Base-by-base conservation (phyloP, 23 tunicate genomes). In the Trididemnum miniatum region DNA sequence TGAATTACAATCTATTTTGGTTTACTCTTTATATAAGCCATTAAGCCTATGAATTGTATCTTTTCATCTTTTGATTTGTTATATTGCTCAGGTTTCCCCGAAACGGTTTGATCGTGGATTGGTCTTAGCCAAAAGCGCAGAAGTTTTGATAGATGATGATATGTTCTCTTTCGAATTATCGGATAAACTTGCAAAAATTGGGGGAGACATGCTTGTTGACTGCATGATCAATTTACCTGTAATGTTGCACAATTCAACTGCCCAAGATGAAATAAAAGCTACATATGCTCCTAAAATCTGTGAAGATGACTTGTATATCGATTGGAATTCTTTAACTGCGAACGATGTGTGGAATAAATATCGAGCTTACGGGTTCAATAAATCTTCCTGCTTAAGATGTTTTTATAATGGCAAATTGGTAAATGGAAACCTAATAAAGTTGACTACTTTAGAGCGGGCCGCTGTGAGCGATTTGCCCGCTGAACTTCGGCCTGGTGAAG, bases 291-390 rank as follows among this genome's bases (percentile, higher is more conserved):
- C 91, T 30, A 87, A 87, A 26, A 35, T 91, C 32, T 54, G 83
- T 12, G 0, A 52, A 0, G 65, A 82, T 28, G 85, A 91, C 71
- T 34, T 78, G 2, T 0, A 0, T 27, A 65, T 91, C 15, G 39
- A 65, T 25, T 91, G 84, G 82, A 57, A 77, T 20, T 15, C 65
- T 0, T 34, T 74, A 76, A 57, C 77, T 0, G 78, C 88, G 12
- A 76, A 78, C 9, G 71, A 82, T 31, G 72, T 91, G 31, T 82
- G 76, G 52, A 86, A 83, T 32, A 77, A 78, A 28, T 86, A 38
- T 33, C 32, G 84, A 20, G 97, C 97, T 22, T 91, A 65, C 35
- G 97, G 97, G 33, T 81, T 35, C 38, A 23, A 51, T 20, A 90
- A 76, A 65, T 2, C 64, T 3, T 72, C 75, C 35, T 30, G 28